Evolutionary conservation across 2,797 vertebrate genomes (phyloP), one percentile per base, ranked within the genome.

Genomic region (Manis crassicaudata): DNA sequence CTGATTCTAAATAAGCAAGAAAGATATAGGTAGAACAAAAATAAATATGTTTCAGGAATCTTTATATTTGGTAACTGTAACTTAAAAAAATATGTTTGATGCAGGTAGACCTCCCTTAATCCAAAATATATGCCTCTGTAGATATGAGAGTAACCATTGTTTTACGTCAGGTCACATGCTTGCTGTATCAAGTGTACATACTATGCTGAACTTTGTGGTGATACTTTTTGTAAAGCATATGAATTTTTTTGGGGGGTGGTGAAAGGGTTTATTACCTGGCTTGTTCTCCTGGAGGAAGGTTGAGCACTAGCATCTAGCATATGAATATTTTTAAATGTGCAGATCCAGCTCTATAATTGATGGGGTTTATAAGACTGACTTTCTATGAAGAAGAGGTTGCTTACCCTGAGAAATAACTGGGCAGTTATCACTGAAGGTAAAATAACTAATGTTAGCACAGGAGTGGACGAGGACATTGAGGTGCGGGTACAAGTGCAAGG

Each of bases 361-460:
- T 84, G 17, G 67, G 12, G 32, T 23, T 87, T 87, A 0, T 50
- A 73, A 88, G 37, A 89, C 50, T 81, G n/a, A 56, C 18, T 46
- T 83, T 84, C 68, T 43, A 2, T 32, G 60, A 58, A 85, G 29
- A 96, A 80, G 27, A 27, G 9, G 17, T 54, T 94, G 84, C 21
- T 96, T 79, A 81, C 52, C 32, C 58, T 93, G 72, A 93, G 43
- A 56, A 95, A 81, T 37, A 84, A 50, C 10, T 35, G n/a, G 56
- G 40, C 27, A 46, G 43, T 21, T 70, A 79, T 23, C 46, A 75
- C 14, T 40, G 37, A 54, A 68, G 23, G 20, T 50, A 29, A 63
- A 67, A 46, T 12, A 60, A 46, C 12, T 52, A 50, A 85, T 18
- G 7, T 29, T 37, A 46, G 10, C 46, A 3, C 2, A 21, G 12